These are phyloP conservation scores for Aphrocallistes beatrix DNA, from an alignment of 37 sponge, comb jelly and placozoan genomes.

Conservation along the genomic window DNA sequence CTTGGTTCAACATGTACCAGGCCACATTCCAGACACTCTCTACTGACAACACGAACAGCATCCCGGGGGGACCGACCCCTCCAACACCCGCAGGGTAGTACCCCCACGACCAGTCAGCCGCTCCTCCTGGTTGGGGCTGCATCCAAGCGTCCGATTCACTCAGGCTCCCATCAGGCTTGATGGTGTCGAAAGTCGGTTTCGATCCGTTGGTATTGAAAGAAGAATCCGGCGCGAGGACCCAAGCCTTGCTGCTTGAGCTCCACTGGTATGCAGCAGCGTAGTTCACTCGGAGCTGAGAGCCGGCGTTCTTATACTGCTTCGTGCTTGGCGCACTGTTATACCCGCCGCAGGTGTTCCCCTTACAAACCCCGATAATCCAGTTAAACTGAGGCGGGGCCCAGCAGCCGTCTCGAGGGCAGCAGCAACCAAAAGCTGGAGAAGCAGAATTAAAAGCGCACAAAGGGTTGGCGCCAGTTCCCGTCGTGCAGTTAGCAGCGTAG, in stretches of 20 bases:
- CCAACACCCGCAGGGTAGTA: slow-evolving; percentile 31
- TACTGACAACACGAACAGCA: slow-evolving; percentile 30
- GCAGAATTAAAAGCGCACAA: slow-evolving; percentile 22
- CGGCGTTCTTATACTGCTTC: slow-evolving; percentile 21
- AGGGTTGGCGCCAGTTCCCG: slow-evolving; percentile 20
- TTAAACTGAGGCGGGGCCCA: slow-evolving; percentile 37
- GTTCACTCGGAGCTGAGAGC: slow-evolving; percentile 24
- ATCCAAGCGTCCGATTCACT: slow-evolving; percentile 20
- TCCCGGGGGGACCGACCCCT: slow-evolving; percentile 31
- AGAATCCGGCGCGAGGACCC: slow-evolving; percentile 22
- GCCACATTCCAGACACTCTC: slow-evolving; percentile 29
- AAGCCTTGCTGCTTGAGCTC: background rate
- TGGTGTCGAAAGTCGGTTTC: slow-evolving; percentile 14
- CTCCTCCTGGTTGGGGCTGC: slow-evolving; percentile 33
- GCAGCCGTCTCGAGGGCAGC: slow-evolving; percentile 35
- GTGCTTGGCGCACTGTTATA: background rate
- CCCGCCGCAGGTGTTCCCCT: slow-evolving; percentile 24
- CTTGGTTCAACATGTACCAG: slow-evolving; percentile 37
- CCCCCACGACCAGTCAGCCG: slow-evolving; percentile 29
- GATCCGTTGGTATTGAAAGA: slow-evolving; percentile 41
- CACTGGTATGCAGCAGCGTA: slow-evolving; percentile 34
- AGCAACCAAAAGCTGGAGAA: slow-evolving; percentile 20
- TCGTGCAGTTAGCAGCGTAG: slow-evolving; percentile 18
- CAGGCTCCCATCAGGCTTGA: slow-evolving; percentile 27
- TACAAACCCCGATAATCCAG: slow-evolving; percentile 31